Conservation (phyloP, 2,888 invertebrate species). For the Drosophila mayaguana region DNA sequence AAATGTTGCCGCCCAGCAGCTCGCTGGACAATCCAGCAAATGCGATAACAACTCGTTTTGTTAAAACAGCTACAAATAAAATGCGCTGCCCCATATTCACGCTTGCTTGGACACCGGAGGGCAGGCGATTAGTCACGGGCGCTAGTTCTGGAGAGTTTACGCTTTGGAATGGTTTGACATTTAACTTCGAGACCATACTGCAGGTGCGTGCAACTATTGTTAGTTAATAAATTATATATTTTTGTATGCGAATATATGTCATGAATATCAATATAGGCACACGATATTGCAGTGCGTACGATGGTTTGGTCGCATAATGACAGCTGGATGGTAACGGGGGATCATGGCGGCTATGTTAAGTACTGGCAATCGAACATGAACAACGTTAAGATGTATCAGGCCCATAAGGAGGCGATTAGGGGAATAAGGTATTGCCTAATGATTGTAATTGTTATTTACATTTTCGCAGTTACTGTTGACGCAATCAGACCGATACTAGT, state of each 20-base stretch:
- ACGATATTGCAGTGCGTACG: constrained; percentile 98
- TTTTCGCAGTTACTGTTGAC: constrained; percentile 59
- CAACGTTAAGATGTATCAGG: constrained; percentile 99
- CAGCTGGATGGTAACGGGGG: constrained; percentile 99
- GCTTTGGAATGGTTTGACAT: constrained; percentile 99
- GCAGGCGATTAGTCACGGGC: constrained; percentile 97
- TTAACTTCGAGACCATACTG: constrained; percentile 99
- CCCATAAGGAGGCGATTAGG: constrained; percentile 99
- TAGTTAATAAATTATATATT: neutral
- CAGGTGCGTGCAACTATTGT: constrained; percentile 88
- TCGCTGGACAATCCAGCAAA: constrained; percentile 98
- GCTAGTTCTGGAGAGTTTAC: constrained; percentile 99
- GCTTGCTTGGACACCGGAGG: constrained; percentile 99
- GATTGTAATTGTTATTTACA: constrained; percentile 76
- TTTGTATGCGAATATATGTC: neutral
- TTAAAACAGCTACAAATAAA: constrained; percentile 99
- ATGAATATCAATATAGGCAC: constrained; percentile 89
- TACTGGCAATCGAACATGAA: constrained; percentile 99
- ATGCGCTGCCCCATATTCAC: constrained; percentile 99
- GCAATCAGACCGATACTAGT: constrained; percentile 41
- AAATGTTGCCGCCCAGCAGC: constrained; percentile 96
- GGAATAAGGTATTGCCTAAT: constrained; percentile 94
- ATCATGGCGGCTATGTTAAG: constrained; percentile 99
- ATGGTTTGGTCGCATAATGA: constrained; percentile 99
- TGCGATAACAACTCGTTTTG: constrained; percentile 97